Conservation (phyloP, 2,888 invertebrate species). For the Hydriomena furcata region DNA sequence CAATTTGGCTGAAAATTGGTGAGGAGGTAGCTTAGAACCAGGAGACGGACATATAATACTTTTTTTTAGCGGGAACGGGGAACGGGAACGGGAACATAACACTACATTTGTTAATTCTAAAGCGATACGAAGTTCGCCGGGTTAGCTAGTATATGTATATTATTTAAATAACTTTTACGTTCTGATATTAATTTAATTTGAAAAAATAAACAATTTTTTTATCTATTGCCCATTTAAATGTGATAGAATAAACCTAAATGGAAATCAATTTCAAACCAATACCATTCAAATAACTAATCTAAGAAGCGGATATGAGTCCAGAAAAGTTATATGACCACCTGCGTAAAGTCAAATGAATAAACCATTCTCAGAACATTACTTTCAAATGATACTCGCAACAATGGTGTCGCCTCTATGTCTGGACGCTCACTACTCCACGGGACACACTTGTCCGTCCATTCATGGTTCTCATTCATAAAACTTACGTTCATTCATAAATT, state of each 20-base stretch:
- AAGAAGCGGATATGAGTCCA: slow-evolving; percentile 67
- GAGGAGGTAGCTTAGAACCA: no score
- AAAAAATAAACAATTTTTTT: no score
- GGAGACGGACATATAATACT: no score
- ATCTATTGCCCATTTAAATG: no score
- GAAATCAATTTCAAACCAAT: slow-evolving; percentile 14
- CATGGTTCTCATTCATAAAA: slow-evolving; percentile 52
- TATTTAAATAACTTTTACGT: no score
- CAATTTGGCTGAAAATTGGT: no score
- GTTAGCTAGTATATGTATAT: no score
- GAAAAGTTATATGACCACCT: slow-evolving; percentile 74
- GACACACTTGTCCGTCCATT: slow-evolving; percentile 53
- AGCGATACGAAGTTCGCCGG: no score
- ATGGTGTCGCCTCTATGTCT: slow-evolving; percentile 62
- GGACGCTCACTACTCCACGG: slow-evolving; percentile 47
- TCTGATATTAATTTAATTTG: no score
- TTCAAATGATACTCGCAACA: slow-evolving; percentile 58
- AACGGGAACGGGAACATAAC: no score
- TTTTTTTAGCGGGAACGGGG: no score
- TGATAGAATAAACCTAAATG: not conserved
- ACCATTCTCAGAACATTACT: slow-evolving; percentile 54
- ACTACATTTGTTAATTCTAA: no score
- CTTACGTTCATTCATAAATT: slow-evolving; percentile 64
- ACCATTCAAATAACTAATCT: slow-evolving; percentile 22
- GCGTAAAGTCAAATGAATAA: slow-evolving; percentile 39